Evolutionary conservation across 92 coral and sea anemone genomes (phyloP), one percentile per base, ranked within the genome.

Genomic region (Zoanthus sociatus): DNA sequence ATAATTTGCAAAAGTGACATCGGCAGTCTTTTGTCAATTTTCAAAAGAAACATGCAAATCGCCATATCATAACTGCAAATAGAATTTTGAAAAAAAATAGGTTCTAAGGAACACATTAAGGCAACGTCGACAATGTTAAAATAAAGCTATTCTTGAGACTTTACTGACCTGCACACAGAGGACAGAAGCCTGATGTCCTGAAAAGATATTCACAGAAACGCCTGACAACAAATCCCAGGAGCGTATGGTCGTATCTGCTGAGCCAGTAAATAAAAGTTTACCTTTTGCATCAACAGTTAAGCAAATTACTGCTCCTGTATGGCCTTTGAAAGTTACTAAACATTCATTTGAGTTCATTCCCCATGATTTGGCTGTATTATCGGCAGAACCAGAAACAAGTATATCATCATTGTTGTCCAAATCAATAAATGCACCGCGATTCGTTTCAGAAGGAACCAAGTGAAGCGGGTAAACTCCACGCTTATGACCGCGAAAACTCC

Each of bases 161-260:
- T 50, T 5, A 71, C 77, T 70, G 89, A 96, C 99, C 99, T 95
- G 99, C 30, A 97, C 84, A 21, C 93, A 89, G 31, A 97, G 87
- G 14, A 97, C 94, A 12, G 95, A 73, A 10, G 90, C 90, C 63
- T 90, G 91, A 90, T 97, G 99, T 70, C 98, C 99, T 64, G 84
- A 87, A 63, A 97, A 92, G 47, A 92, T 86, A 71, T 90, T 93
- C 46, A 89, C 48, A 33, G 95, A 90, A 31, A 94, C 93, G 37
- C 98, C 98, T 0, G 98, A 95, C 48, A 93, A 87, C 20, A 95
- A 87, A 88, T 97, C 99, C 99, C 99, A 97, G 42, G 98, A 91
- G 30, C 98, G 96, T 54, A 95, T 92, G 15, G 94, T 93, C 42
- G 86, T 50, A 79, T 97, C 99, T 26, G 93, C 79, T 32, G 99